Conservation (phyloP, 2,113 vertebrate genomes). For the Riparia riparia region DNA sequence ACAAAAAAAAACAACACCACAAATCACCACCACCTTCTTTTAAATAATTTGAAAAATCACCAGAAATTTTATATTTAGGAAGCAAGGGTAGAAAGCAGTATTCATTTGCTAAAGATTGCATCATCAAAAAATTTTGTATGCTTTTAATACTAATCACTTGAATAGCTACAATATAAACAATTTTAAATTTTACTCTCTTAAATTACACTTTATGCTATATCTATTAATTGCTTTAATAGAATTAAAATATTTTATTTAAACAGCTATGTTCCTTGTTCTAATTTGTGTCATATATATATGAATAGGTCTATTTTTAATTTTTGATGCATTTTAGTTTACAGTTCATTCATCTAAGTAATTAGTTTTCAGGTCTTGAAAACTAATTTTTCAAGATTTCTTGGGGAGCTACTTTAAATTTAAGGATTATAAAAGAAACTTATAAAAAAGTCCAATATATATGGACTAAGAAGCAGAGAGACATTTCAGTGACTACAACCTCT, state of each 20-base stretch:
- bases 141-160: not conserved
- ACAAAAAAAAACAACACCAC: too few relatives aligned
- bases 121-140: not conserved
- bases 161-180: not conserved
- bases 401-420: not conserved
- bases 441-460: not conserved
- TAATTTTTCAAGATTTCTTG: too few relatives aligned
- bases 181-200: not conserved
- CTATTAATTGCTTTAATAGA: not conserved
- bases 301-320: not conserved
- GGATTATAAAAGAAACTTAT: not conserved
- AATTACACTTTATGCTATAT: not conserved
- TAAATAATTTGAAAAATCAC: not conserved
- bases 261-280: not conserved
- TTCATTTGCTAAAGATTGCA: not conserved
- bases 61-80: not conserved
- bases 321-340: not conserved
- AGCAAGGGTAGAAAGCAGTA: not conserved
- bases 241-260: not conserved
- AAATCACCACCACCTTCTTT: too few relatives aligned
- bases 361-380: not conserved
- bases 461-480: conserved; percentile 18
- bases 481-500: not conserved
- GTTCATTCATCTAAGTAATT: not conserved
- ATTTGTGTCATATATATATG: not conserved